Base-by-base conservation (phyloP, 2,888 invertebrate genomes). In the Aporophyla nigra region DNA sequence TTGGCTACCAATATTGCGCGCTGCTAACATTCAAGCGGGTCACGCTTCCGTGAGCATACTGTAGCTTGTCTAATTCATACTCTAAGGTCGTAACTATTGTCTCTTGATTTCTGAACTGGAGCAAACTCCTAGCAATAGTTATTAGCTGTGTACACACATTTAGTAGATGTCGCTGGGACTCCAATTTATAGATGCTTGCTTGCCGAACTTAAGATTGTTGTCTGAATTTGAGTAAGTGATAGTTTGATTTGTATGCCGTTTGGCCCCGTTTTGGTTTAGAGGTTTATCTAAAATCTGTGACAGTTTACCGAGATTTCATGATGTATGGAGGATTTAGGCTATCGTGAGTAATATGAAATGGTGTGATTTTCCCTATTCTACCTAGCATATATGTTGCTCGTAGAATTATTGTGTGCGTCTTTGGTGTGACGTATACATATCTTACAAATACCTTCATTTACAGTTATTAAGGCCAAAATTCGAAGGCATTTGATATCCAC, bases 91-190 rank as follows among this genome's bases (percentile, higher is more conserved):
- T 40, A 67, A 82, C 83, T 78, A 80, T 82, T 77, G 78, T 72
- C 72, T 83, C 79, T 83, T 82, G 88, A 82, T 78, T 81, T 85
- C 85, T 84, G 71, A 89, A 88, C 77, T 85, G 74, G 87, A 84
- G 84, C 88, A 78, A 88, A 87, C 86, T 87, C 56, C 49, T 58
- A 33, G 80, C 68, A 75, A 68, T 78, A 75, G 84, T 86, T 86
- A 76, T 80, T 79, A 71, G 71, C 65, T 69, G 78, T 76, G 69
- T 76, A 77, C 67, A 80, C 54, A 83, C 71, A 79, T 79, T 86
- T 83, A 79, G 80, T 58, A 66, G 61, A 71, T 75, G 84, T 79
- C 71, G 59, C n/a, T n/a, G 43, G 73, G n/a, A 27, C 40, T 61
- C 71, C 71, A 75, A 84, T 86, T 86, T 86, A 84, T 76, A 74